Evolutionary conservation across 2,888 invertebrate species (phyloP), one percentile per base, ranked within the genome.

Genomic region (Cremastinae sp.): DNA sequence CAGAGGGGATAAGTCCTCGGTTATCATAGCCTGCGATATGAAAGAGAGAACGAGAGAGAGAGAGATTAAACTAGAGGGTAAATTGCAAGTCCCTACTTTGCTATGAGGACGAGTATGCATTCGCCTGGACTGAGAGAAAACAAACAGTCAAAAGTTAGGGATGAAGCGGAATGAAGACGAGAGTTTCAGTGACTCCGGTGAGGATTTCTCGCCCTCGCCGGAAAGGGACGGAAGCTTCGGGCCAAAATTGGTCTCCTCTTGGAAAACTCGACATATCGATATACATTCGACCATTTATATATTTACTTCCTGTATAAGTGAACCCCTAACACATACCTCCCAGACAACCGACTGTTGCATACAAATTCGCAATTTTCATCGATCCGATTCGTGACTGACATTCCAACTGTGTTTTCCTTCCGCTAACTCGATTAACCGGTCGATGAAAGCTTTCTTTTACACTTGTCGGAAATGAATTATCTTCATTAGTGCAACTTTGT

Each of bases 81-180:
- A 73, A 80, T 78, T 74, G 81, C 75, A 78, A 82, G 75, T 78
- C 72, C 75, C 75, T 73, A 71, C 74, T 73, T 75, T 68, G 62
- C 41, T 51, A 43, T 68, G 61, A 47, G 49, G 47, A 71, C 64
- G 65, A 66, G 47, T 43, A 22, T 61, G 7, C 43, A 14, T 53
- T 43, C 45, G 20, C n/a, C 14, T 14, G 28, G 62, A 71, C 55
- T 37, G 71, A 56, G 64, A 20, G 37, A 45, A 14, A n/a, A n/a
- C 45, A 68, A 72, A 51, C 68, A 37, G 47, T 10, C 12, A 22
- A 47, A 49, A 71, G 62, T n/a, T 28, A 37, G 49, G 20, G 41
- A 39, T n/a, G n/a, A 37, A 70, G 71, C 70, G 75, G 74, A 82
- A 81, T 75, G 79, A 78, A 68, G 62, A 56, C 4, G 53, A 53